A percentile compares a stretch with the other conserved stretches of the same genome.
Conservation (phyloP, 2,113 vertebrate species). For the Antidorcas marsupialis region DNA sequence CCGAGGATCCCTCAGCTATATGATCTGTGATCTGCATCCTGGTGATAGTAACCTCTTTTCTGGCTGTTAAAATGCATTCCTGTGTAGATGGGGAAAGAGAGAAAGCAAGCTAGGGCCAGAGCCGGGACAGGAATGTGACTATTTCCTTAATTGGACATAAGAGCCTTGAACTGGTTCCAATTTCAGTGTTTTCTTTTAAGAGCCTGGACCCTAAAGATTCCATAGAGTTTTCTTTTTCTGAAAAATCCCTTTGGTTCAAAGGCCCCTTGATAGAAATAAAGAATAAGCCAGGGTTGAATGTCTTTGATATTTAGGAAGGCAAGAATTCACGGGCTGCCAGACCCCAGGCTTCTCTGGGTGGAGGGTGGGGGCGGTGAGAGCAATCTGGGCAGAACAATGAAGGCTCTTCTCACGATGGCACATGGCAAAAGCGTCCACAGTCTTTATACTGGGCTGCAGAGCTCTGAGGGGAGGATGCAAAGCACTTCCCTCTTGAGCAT, state of each 20-base stretch:
- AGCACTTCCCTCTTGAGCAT: background rate
- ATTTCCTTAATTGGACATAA: conserved; percentile 72
- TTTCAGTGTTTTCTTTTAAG: conserved; percentile 62
- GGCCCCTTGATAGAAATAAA: conserved; percentile 55
- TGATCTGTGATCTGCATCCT: background rate
- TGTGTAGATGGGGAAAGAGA: background rate
- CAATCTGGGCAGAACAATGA: background rate
- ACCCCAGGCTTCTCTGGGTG: background rate
- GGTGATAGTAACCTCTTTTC: conserved; percentile 46
- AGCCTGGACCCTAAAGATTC: conserved; percentile 63
- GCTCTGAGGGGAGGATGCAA: background rate
- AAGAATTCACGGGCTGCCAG: conserved; percentile 17
- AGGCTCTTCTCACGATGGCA: background rate
- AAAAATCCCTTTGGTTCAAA: conserved; percentile 65
- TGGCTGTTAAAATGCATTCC: conserved; percentile 47
- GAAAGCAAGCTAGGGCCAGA: conserved; percentile 7
- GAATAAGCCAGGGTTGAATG: background rate
- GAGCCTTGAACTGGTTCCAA: conserved; percentile 61
- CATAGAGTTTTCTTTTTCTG: conserved; percentile 45
- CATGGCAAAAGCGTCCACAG: background rate
- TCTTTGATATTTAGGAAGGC: conserved; percentile 57
- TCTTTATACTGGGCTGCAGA: background rate
- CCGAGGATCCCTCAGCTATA: background rate
- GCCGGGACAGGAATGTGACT: conserved; percentile 52
- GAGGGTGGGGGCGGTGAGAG: background rate